Evolutionary conservation across 2,797 vertebrate genomes (phyloP).

Genomic region (Heterohyrax brucei): DNA sequence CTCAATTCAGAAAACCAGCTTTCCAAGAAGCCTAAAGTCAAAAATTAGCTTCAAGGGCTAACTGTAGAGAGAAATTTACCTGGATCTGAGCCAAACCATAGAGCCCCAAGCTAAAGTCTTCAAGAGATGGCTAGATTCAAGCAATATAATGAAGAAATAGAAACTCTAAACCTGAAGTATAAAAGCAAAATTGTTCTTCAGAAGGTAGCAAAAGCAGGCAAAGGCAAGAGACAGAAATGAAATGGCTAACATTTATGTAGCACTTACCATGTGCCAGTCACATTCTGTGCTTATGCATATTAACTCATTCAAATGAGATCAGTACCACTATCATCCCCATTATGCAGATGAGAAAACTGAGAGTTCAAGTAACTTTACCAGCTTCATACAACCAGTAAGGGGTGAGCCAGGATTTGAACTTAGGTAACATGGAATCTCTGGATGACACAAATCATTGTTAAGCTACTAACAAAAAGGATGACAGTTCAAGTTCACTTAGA

Average conservation of each 20-base stretch:
- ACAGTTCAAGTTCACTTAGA: not conserved
- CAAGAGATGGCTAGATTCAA: not conserved
- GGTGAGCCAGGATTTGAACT: not conserved
- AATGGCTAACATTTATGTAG: not conserved
- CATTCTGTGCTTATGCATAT: not conserved
- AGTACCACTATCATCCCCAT: not conserved
- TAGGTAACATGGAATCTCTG: not conserved
- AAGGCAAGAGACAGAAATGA: not conserved
- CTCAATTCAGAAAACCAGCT: not conserved
- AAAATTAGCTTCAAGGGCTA: not conserved
- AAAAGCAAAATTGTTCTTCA: constrained; percentile 1
- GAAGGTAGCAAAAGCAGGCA: not conserved
- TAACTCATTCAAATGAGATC: not conserved
- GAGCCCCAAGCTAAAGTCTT: not conserved
- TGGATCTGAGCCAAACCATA: not conserved
- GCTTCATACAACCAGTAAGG: not conserved
- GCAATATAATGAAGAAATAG: not conserved
- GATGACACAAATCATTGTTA: not conserved
- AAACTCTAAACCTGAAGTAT: not conserved
- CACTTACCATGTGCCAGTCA: not conserved
- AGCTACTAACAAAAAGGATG: not conserved
- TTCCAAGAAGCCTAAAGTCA: not conserved
- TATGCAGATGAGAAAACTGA: not conserved
- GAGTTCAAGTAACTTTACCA: not conserved
- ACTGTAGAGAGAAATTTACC: not conserved